phyloP scores from a whole-genome alignment of 1,140 invertebrate genomes.

The Meteorus sp. region DNA sequence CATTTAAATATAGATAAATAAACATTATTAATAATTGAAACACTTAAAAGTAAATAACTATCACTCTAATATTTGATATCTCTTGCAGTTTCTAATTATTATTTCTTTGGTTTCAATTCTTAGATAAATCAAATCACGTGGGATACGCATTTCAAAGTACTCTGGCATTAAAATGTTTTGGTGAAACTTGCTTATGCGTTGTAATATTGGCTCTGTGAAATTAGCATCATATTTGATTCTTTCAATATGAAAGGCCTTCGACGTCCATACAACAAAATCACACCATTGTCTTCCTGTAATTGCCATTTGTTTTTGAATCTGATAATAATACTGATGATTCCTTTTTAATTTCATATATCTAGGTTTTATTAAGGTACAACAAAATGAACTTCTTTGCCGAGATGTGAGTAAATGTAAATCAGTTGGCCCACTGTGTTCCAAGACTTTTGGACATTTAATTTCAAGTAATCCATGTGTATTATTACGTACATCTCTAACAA shows the following conservation, averaged over 20 bases:
- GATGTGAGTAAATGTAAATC: conserved; percentile 19
- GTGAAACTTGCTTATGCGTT: conserved; percentile 21
- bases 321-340: conserved; percentile 28
- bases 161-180: conserved; percentile 29
- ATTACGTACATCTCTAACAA: conserved; percentile 15
- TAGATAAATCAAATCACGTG: conserved; percentile 16
- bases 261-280: conserved; percentile 33
- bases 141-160: conserved; percentile 35
- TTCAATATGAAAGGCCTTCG: conserved; percentile 25
- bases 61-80: no score
- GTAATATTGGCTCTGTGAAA: conserved; percentile 15
- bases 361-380: conserved; percentile 12
- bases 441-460: no score
- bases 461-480: conserved; percentile 21
- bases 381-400: conserved; percentile 29
- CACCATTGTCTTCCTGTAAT: conserved; percentile 28
- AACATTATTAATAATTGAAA: no score
- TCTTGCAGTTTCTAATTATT: no score
- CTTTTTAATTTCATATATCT: conserved; percentile 22
- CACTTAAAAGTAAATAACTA: no score
- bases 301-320: conserved; percentile 30
- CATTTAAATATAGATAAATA: no score
- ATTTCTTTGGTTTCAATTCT: conserved; percentile 6
- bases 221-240: conserved; percentile 22
- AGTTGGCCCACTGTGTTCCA: conserved; percentile 24